phyloP scores from a whole-genome alignment of 2,113 vertebrate species.

The Seriola rivoliana region DNA sequence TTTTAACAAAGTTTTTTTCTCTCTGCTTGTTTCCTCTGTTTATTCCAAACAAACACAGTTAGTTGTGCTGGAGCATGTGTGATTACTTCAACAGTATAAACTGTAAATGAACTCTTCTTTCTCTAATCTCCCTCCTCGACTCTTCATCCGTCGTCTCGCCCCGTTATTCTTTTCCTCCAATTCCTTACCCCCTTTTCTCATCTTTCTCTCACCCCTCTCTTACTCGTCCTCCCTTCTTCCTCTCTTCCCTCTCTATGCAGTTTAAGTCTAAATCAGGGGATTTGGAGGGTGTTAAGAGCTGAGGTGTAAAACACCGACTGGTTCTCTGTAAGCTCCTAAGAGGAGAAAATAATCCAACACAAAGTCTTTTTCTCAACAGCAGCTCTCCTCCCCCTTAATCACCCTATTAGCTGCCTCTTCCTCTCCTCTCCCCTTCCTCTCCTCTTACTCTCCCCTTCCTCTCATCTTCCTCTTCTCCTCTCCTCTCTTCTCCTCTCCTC shows the following conservation, averaged over 20 bases:
- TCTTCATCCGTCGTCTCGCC: neutral
- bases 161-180: neutral
- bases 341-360: conserved; percentile 77
- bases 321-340: conserved; percentile 72
- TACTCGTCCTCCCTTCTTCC: conserved; percentile 25
- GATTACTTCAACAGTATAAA: conserved; percentile 13
- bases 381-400: conserved; percentile 69
- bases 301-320: conserved; percentile 73
- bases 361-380: conserved; percentile 74
- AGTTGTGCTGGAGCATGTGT: neutral
- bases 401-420: conserved; percentile 58
- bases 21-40: neutral
- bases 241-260: conserved; percentile 53
- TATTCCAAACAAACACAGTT: conserved; percentile 12
- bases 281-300: conserved; percentile 75
- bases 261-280: conserved; percentile 74
- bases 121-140: conserved; percentile 1
- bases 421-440: neutral
- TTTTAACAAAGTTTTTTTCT: neutral
- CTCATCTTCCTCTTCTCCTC: neutral
- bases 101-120: conserved; percentile 16
- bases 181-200: neutral
- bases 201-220: neutral
- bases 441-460: conserved; percentile 24
- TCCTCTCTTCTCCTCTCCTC: conserved; percentile 2